A percentile compares a stretch with the other conserved stretches of the same genome.
These are phyloP conservation scores for Bryconaethiops microstoma DNA, from an alignment of 2,797 vertebrate genomes.

Conservation along the genomic window DNA sequence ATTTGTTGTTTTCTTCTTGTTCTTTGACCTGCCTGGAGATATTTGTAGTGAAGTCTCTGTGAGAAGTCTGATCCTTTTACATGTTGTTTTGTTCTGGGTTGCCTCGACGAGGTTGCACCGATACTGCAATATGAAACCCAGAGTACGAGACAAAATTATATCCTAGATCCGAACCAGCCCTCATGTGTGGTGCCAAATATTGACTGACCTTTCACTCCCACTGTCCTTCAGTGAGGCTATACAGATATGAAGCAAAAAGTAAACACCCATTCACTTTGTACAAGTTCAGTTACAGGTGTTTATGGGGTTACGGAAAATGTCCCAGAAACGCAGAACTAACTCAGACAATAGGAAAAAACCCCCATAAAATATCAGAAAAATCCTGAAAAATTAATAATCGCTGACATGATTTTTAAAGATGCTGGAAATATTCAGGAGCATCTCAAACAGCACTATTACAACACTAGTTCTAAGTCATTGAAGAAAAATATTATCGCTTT, in stretches of 20 bases:
- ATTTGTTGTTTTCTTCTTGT: conserved; percentile 32
- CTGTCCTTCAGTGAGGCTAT: conserved; percentile 24
- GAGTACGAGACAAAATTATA: conserved; percentile 34
- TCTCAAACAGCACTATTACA: not conserved
- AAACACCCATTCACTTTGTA: not conserved
- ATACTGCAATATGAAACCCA: conserved; percentile 7
- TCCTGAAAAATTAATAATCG: too few species aligned
- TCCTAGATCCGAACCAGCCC: not conserved
- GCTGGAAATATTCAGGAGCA: not conserved
- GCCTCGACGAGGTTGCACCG: not conserved
- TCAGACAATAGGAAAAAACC: not conserved
- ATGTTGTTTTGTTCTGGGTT: conserved; percentile 11
- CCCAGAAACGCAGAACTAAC: not conserved
- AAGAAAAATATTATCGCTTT: conserved; percentile 4
- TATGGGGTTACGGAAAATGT: not conserved
- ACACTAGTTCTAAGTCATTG: not conserved
- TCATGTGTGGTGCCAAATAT: conserved; percentile 31
- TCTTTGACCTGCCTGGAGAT: conserved; percentile 5
- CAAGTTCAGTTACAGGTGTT: conserved; percentile 4
- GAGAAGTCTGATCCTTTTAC: conserved; percentile 18
- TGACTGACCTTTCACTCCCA: conserved; percentile 40
- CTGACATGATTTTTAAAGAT: too few species aligned
- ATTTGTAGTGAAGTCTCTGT: conserved; percentile 10
- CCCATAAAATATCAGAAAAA: not conserved
- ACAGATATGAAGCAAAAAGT: not conserved